Percentiles rank a stretch among this genome's conserved stretches.
Evolutionary conservation across 2,888 invertebrate species (phyloP).

Genomic region (Ephialtes manifestator): DNA sequence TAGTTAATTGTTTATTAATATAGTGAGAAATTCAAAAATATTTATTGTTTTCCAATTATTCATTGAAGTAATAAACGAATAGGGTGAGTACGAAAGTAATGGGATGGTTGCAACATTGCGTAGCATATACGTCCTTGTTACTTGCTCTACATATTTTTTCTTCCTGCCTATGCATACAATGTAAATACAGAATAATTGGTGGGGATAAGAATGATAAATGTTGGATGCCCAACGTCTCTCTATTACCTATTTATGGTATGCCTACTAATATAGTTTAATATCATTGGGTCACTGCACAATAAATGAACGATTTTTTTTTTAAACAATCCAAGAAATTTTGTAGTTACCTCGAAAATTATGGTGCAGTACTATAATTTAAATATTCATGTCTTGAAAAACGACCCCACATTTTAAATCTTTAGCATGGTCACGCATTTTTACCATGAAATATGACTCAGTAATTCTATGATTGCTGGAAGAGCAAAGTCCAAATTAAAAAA

Average conservation of each 20-base stretch:
- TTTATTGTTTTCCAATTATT: too few species aligned
- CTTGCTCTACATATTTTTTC: slow-evolving; percentile 12
- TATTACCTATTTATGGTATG: slow-evolving; percentile 17
- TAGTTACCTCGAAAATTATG: not conserved
- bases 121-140: not conserved
- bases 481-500: not conserved
- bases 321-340: not conserved
- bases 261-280: not conserved
- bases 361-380: not conserved
- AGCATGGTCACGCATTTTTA: not conserved
- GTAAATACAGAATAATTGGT: not conserved
- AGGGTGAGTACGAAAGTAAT: too few species aligned
- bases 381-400: not conserved
- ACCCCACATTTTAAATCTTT: not conserved
- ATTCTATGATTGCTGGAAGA: not conserved
- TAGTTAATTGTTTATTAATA: too few species aligned
- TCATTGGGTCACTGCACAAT: not conserved
- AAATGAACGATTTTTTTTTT: not conserved
- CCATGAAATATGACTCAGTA: not conserved
- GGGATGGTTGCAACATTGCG: not conserved
- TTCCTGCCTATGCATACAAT: not conserved
- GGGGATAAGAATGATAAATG: not conserved
- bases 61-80: too few species aligned
- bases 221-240: not conserved
- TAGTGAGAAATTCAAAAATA: too few species aligned